Base-by-base conservation (phyloP, 2,797 vertebrate species). In the Moxostoma hubbsi region DNA sequence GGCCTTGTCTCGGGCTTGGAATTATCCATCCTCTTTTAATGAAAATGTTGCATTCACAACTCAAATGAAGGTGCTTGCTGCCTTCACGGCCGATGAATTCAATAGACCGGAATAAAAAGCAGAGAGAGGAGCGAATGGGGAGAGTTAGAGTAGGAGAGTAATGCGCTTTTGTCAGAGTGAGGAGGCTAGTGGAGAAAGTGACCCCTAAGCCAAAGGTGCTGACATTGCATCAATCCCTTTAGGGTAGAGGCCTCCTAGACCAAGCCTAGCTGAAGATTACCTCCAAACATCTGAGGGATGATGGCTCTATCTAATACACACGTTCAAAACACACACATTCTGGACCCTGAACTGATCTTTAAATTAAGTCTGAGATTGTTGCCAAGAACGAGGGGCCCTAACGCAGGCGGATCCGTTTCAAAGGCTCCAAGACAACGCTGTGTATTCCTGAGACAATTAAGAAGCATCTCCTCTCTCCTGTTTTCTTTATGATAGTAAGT, bases 181-280 rank as follows among this genome's bases (percentile, higher is more conserved):
- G 92, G 94, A 95, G 93, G 94, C 93, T 94, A 96, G 95, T 96
- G 92, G 93, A 95, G 95, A 97, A 92, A 93, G 86, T 97, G 96
- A 98, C 95, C 96, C 88, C 64, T 0, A 90, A 96, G 96, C 94
- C 96, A 97, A 98, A 98, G 97, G 97, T 97, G 95, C 89, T 95
- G 96, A 98, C 96, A 97, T 95, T 91, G 95, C 95, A 95, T 97
- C 95, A 96, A 97, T 97, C 97, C 96, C 96, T 96, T 97, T 97
- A 96, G 96, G 96, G 93, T 93, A 91, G 94, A 92, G 94, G 94
- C 93, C 95, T 96, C 95, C 94, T 93, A 95, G 94, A 94, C 94
- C 92, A 91, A 93, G 92, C 90, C 92, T 75, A 73, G 93, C 90
- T 93, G 94, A 93, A 96, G 95, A 98, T 97, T 96, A 96, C 95